A percentile compares a stretch with the other conserved stretches of the same genome.
Conservation (phyloP, 2,888 invertebrate species). For the Tipula confusa region DNA sequence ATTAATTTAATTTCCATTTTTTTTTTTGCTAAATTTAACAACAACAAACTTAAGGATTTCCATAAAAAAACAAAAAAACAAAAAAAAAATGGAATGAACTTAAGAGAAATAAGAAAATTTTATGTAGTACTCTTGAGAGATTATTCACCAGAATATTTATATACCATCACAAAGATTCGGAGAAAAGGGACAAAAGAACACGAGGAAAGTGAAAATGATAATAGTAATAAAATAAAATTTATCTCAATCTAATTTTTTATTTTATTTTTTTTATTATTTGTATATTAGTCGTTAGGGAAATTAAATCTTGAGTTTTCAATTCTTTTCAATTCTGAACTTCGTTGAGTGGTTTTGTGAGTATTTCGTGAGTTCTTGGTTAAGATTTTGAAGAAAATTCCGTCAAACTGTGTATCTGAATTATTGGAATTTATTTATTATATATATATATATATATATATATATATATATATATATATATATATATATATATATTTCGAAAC, state of each 20-base stretch:
- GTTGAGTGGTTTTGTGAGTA: not conserved
- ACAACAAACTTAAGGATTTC: not conserved
- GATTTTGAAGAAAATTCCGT: not conserved
- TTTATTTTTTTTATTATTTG: not conserved
- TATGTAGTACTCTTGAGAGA: constrained; percentile 3
- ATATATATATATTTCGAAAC: too few species aligned
- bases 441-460: too few species aligned
- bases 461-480: too few species aligned
- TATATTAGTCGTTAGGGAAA: constrained; percentile 25
- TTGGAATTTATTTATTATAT: not conserved
- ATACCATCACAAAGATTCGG: not conserved
- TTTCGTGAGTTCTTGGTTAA: not conserved
- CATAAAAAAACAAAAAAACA: not conserved
- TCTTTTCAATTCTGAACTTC: not conserved
- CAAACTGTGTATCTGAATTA: too few species aligned
- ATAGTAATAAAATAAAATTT: not conserved
- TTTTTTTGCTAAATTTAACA: not conserved
- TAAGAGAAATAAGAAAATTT: not conserved
- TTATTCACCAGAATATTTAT: not conserved
- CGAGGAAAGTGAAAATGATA: not conserved
- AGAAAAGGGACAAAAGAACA: not conserved
- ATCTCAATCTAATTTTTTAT: not conserved
- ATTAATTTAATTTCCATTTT: not conserved
- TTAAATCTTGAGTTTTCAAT: not conserved
- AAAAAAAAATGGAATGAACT: not conserved